These are phyloP conservation scores for Ochropacha duplaris DNA, from an alignment of 2,888 invertebrate genomes.

Conservation along the genomic window DNA sequence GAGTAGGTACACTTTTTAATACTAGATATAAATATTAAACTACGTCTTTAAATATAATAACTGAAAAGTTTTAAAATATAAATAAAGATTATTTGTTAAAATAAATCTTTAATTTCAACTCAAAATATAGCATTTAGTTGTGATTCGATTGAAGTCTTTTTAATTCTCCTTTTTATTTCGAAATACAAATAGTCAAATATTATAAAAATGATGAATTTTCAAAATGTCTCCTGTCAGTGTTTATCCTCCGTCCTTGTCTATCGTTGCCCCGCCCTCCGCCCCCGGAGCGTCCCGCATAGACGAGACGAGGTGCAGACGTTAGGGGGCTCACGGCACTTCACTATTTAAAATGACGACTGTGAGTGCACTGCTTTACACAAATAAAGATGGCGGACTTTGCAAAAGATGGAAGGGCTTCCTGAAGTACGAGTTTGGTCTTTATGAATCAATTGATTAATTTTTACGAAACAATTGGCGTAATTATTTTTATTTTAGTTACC, in stretches of 20 bases:
- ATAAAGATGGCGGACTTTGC: constrained; percentile 74
- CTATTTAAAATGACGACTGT: constrained; percentile 54
- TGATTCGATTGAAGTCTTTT: too few relatives aligned
- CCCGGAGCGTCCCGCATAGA: constrained; percentile 36
- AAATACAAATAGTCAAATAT: too few relatives aligned
- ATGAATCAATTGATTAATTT: too few relatives aligned
- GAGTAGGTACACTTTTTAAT: too few relatives aligned
- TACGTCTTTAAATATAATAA: too few relatives aligned
- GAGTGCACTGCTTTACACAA: constrained; percentile 70
- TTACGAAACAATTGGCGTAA: too few relatives aligned
- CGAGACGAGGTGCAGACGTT: constrained; percentile 48
- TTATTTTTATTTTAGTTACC: not conserved
- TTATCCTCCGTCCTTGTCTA: constrained; percentile 59
- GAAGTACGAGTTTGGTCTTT: not conserved
- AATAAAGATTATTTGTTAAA: too few relatives aligned
- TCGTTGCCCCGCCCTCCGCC: constrained; percentile 58
- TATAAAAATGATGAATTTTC: constrained; percentile 14
- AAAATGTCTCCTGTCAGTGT: constrained; percentile 42
- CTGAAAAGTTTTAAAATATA: too few relatives aligned
- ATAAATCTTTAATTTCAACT: too few relatives aligned
- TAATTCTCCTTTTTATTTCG: too few relatives aligned
- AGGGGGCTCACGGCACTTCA: constrained; percentile 38
- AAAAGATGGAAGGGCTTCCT: not conserved
- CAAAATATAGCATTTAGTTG: too few relatives aligned
- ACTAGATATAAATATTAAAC: too few relatives aligned